Evolutionary conservation across 2,888 invertebrate genomes (phyloP).

Genomic region (Julus scanicus): DNA sequence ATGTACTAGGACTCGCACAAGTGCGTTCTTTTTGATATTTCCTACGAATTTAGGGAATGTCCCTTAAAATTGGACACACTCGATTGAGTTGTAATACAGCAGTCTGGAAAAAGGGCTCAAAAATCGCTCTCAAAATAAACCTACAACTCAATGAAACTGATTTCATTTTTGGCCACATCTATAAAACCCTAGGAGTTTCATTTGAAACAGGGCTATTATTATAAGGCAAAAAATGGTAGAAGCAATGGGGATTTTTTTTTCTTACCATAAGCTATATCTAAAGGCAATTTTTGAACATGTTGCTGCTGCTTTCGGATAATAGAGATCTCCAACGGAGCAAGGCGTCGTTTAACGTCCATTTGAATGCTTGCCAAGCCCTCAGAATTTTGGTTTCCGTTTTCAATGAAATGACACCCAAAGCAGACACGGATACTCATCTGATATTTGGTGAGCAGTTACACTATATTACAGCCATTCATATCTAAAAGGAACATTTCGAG

Average conservation of each 20-base stretch:
- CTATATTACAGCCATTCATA: slow-evolving; percentile 26
- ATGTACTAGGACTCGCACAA: no score
- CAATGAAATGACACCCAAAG: slow-evolving; percentile 31
- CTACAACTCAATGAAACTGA: slow-evolving; percentile 45
- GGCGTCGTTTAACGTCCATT: slow-evolving; percentile 41
- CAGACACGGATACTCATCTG: slow-evolving; percentile 38
- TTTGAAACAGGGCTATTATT: slow-evolving; percentile 13
- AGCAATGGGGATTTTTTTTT: not conserved
- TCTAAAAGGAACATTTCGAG: slow-evolving; percentile 40
- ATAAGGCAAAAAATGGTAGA: not conserved
- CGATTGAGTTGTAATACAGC: slow-evolving; percentile 23
- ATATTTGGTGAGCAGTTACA: slow-evolving; percentile 8
- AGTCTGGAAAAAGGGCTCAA: not conserved
- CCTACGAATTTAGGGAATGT: not conserved
- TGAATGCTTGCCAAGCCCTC: slow-evolving; percentile 39
- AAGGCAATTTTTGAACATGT: slow-evolving; percentile 45
- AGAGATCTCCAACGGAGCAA: not conserved
- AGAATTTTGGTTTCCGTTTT: slow-evolving; percentile 42
- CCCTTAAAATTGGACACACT: slow-evolving; percentile 19
- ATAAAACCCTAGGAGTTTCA: slow-evolving; percentile 30
- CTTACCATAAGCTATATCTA: slow-evolving; percentile 43
- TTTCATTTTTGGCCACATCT: slow-evolving; percentile 43
- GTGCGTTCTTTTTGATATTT: not conserved
- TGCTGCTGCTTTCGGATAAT: slow-evolving; percentile 16
- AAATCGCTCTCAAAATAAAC: slow-evolving; percentile 15